These are phyloP conservation scores for Ochotona curzoniae DNA, from an alignment of 2,113 vertebrate genomes.

Conservation along the genomic window DNA sequence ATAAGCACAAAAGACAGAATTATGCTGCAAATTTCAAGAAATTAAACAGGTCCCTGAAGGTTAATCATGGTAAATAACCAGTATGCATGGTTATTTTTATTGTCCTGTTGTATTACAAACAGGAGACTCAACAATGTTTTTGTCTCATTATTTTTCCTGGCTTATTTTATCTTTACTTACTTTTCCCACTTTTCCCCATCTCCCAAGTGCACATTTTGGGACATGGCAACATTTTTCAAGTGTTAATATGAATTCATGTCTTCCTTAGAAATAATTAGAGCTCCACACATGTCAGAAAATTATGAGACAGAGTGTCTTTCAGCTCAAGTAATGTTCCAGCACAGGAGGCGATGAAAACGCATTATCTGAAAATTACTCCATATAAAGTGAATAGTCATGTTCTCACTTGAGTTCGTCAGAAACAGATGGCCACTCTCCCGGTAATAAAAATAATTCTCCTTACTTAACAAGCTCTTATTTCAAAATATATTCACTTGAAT, in stretches of 20 bases:
- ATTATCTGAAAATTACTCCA: conserved; percentile 70
- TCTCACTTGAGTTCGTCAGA: conserved; percentile 67
- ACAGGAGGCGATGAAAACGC: conserved; percentile 36
- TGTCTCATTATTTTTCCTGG: background rate
- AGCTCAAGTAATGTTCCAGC: conserved; percentile 27
- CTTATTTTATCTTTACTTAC: conserved; percentile 26
- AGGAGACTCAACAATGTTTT: background rate
- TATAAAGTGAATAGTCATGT: conserved; percentile 56
- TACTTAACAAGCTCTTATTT: conserved; percentile 59
- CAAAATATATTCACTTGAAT: conserved; percentile 58
- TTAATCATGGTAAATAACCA: conserved; percentile 16
- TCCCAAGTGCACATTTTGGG: conserved; percentile 35
- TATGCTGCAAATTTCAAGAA: background rate
- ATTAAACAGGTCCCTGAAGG: background rate
- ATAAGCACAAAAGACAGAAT: background rate
- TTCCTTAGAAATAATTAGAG: conserved; percentile 67
- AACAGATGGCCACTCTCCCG: conserved; percentile 64
- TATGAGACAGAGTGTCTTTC: conserved; percentile 49
- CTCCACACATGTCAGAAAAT: conserved; percentile 52
- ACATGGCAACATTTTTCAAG: conserved; percentile 25
- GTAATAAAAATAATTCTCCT: conserved; percentile 70
- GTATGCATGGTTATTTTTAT: background rate
- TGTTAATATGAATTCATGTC: conserved; percentile 61
- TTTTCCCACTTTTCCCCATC: conserved; percentile 21
- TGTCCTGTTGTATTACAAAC: background rate